Evolutionary conservation across 2,888 invertebrate genomes (phyloP).

Genomic region (Isotomurus palustris): DNA sequence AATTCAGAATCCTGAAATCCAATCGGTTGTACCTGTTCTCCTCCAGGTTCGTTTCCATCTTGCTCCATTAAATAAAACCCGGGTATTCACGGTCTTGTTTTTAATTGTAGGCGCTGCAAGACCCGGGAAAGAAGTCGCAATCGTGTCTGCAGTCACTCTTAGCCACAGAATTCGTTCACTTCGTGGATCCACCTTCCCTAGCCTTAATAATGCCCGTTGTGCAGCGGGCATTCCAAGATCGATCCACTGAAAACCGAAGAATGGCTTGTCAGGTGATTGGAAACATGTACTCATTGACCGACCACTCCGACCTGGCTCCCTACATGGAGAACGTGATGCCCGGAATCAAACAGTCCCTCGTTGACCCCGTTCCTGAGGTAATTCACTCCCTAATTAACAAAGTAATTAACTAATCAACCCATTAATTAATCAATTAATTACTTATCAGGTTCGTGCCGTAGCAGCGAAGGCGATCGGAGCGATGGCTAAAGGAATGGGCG

Average conservation of each 20-base stretch:
- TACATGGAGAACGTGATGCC: slow-evolving; percentile 95
- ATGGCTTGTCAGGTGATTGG: slow-evolving; percentile 99
- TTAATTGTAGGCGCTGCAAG: slow-evolving; percentile 72
- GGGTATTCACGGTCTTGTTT: slow-evolving; percentile 54
- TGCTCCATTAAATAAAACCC: neutral
- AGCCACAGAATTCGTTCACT: slow-evolving; percentile 97
- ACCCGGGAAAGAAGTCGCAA: slow-evolving; percentile 92
- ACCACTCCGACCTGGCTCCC: slow-evolving; percentile 95
- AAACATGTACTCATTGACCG: slow-evolving; percentile 98
- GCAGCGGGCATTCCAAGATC: slow-evolving; percentile 93
- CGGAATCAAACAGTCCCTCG: slow-evolving; percentile 86
- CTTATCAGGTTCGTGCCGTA: slow-evolving; percentile 73
- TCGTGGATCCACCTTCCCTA: slow-evolving; percentile 96
- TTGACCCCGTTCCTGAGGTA: slow-evolving; percentile 97
- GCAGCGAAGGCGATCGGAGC: slow-evolving; percentile 94
- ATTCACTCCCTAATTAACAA: neutral
- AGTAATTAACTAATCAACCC: neutral
- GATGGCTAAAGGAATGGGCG: slow-evolving; percentile 97
- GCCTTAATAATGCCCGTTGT: slow-evolving; percentile 99
- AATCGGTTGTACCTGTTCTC: slow-evolving; percentile 51
- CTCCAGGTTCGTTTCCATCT: slow-evolving; percentile 17
- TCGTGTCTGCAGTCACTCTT: slow-evolving; percentile 85
- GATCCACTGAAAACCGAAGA: slow-evolving; percentile 95
- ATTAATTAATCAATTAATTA: neutral
- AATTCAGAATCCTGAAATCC: slow-evolving; percentile 97